phyloP scores from a whole-genome alignment of 2,113 vertebrate genomes.

The Pedetes capensis region DNA sequence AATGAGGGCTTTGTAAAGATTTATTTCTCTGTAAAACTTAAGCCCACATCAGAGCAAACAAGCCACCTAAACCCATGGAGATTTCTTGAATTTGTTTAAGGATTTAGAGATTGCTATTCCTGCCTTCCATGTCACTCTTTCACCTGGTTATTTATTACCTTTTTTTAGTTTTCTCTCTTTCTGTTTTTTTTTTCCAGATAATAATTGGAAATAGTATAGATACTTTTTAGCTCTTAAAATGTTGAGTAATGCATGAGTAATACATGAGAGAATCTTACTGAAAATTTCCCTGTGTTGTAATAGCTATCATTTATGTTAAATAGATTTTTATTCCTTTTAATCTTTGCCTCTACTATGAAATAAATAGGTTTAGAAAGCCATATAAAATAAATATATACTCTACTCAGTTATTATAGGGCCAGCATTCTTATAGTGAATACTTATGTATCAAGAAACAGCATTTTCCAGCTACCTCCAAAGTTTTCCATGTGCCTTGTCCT shows the following conservation, averaged over 20 bases:
- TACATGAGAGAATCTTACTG: background rate
- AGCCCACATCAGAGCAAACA: background rate
- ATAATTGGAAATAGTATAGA: conserved; percentile 2
- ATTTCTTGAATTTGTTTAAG: background rate
- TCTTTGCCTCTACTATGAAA: background rate
- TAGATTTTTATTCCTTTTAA: conserved; percentile 26
- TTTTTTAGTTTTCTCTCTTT: background rate
- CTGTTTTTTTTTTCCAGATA: background rate
- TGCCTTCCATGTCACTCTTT: background rate
- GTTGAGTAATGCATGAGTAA: background rate
- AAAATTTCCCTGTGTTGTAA: background rate
- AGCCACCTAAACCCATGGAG: background rate
- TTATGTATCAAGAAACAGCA: background rate
- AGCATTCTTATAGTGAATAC: background rate
- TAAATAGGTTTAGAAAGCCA: conserved; percentile 18
- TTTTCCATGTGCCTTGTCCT: background rate
- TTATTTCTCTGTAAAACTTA: background rate
- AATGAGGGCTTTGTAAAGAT: background rate
- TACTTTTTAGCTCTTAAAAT: background rate
- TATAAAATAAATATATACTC: background rate
- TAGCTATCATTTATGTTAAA: background rate
- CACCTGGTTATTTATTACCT: background rate
- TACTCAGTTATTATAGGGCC: background rate
- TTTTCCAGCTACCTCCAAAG: background rate
- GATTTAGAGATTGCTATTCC: background rate